phyloP scores from a whole-genome alignment of 2,113 vertebrate species.

The Elachura formosa region DNA sequence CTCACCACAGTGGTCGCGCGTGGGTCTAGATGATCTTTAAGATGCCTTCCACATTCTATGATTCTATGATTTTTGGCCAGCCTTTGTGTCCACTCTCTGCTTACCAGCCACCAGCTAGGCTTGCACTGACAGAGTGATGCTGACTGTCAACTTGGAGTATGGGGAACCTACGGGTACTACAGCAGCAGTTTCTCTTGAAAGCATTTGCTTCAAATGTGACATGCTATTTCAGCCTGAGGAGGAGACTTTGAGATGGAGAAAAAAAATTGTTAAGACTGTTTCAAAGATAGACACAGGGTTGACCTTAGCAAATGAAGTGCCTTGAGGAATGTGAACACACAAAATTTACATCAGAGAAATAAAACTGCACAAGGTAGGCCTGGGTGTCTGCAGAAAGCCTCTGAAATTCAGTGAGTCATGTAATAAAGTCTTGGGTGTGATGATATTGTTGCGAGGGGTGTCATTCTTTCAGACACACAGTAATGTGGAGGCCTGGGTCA shows the following conservation, averaged over 20 bases:
- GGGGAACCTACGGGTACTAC: accelerated
- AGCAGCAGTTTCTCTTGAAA: background rate
- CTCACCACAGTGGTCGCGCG: accelerated
- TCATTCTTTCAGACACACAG: background rate
- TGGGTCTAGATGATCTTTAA: background rate
- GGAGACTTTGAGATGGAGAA: background rate
- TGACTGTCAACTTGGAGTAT: background rate
- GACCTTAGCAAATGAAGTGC: background rate
- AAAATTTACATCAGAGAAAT: background rate
- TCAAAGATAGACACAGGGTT: background rate
- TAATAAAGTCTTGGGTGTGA: background rate
- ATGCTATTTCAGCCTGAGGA: background rate
- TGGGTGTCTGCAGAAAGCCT: background rate
- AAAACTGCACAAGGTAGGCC: background rate
- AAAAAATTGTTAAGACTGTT: background rate
- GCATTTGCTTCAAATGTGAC: background rate
- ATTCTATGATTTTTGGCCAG: background rate
- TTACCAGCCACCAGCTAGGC: background rate
- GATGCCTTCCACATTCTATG: background rate
- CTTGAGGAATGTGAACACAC: background rate
- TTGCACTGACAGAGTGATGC: background rate
- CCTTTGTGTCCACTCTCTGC: background rate
- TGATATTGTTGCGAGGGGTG: background rate
- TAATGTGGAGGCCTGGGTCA: accelerated
- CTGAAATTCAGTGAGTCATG: background rate